phyloP scores from a whole-genome alignment of 2,888 invertebrate genomes.

The Pyrochroa serraticornis region DNA sequence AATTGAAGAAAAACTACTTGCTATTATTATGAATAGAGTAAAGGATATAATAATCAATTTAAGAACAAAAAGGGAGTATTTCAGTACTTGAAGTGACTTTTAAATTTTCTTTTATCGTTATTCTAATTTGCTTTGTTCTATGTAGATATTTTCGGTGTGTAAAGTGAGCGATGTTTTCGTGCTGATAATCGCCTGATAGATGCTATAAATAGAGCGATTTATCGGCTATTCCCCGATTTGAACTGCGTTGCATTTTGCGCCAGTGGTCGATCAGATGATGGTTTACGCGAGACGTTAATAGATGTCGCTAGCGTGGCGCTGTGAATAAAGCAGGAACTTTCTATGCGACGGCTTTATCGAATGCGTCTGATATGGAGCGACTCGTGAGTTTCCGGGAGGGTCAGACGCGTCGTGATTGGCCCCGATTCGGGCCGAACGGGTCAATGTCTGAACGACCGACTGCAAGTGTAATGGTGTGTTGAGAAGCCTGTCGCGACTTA shows the following conservation, averaged over 20 bases:
- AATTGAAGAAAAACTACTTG: too few species aligned
- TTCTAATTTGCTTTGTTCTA: neutral
- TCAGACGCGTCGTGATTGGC: constrained; percentile 56
- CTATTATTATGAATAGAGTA: too few species aligned
- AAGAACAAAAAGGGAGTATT: too few species aligned
- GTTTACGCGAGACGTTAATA: neutral
- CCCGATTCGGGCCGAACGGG: constrained; percentile 71
- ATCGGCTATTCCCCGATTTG: constrained; percentile 4
- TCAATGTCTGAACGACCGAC: constrained; percentile 69
- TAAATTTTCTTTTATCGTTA: too few species aligned
- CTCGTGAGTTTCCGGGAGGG: constrained; percentile 38
- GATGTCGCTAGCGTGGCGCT: constrained; percentile 3
- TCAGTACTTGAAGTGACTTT: too few species aligned
- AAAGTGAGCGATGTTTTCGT: neutral
- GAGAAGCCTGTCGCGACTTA: constrained; percentile 63
- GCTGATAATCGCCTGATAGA: constrained; percentile 7
- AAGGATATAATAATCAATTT: too few species aligned
- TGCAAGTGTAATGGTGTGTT: constrained; percentile 61
- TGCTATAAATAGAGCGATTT: constrained; percentile 1
- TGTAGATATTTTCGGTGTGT: neutral
- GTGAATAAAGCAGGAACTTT: constrained; percentile 10
- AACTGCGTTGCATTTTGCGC: constrained; percentile 3
- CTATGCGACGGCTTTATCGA: constrained; percentile 41
- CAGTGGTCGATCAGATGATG: constrained; percentile 7
- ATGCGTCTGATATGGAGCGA: constrained; percentile 29